A percentile compares a stretch with the other conserved stretches of the same genome.
Evolutionary conservation across 2,113 vertebrate genomes (phyloP).

Genomic region (Martes martes): DNA sequence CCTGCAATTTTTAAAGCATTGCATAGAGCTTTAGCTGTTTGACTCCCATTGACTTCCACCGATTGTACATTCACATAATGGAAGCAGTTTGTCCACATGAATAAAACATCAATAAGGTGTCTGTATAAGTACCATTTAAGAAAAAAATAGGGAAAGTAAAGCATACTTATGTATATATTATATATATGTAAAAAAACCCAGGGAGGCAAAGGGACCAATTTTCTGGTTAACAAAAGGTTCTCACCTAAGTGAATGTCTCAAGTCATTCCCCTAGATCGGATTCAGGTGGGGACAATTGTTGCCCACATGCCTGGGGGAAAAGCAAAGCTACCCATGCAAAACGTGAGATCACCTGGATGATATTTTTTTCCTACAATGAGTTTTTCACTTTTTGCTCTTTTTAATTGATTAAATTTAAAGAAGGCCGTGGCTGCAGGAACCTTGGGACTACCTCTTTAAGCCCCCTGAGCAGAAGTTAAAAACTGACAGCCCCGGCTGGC

Average conservation of each 20-base stretch:
- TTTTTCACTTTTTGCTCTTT: conserved; percentile 54
- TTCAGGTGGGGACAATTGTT: conserved; percentile 13
- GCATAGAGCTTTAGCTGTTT: conserved; percentile 48
- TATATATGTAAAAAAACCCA: neutral
- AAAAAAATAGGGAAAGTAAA: conserved; percentile 56
- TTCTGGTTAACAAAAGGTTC: conserved; percentile 70
- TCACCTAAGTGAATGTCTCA: conserved; percentile 36
- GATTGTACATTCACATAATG: conserved; percentile 66
- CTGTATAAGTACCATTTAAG: conserved; percentile 65
- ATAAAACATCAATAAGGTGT: conserved; percentile 70
- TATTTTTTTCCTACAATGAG: conserved; percentile 31
- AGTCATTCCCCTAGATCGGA: conserved; percentile 13
- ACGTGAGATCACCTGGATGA: neutral
- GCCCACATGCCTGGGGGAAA: neutral
- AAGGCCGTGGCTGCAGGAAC: conserved; percentile 9
- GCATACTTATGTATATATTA: conserved; percentile 7
- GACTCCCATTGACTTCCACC: conserved; percentile 63
- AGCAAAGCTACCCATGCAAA: neutral
- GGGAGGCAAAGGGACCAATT: conserved; percentile 48
- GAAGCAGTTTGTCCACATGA: conserved; percentile 68
- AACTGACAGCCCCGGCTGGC: conserved; percentile 65
- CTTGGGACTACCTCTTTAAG: conserved; percentile 48
- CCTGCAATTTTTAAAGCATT: conserved; percentile 58
- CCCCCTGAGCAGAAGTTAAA: conserved; percentile 28
- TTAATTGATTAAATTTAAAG: conserved; percentile 54